These are phyloP conservation scores for Rhyacophila evoluta DNA, from an alignment of 2,888 invertebrate genomes.

Conservation along the genomic window DNA sequence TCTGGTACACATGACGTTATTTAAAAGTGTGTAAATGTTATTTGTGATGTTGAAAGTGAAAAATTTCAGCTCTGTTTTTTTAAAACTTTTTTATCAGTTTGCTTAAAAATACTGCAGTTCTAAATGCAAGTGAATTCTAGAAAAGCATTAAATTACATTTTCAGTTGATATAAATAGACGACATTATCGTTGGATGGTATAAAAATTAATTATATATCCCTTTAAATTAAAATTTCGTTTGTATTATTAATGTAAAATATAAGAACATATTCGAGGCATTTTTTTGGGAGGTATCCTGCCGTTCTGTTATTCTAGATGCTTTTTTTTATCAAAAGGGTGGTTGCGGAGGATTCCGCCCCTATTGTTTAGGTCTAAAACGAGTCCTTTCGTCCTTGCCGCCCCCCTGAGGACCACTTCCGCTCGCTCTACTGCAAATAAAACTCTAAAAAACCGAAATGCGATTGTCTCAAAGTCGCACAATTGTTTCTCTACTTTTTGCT, in stretches of 20 bases:
- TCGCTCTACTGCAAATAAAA: conserved; percentile 11
- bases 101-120: too few relatives aligned
- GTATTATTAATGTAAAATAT: background rate
- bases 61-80: too few relatives aligned
- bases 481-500: conserved; percentile 18
- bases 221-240: background rate
- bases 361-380: conserved; percentile 30
- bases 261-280: background rate
- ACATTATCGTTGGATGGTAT: background rate
- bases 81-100: too few relatives aligned
- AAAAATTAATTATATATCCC: background rate
- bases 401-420: conserved; percentile 10
- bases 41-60: too few relatives aligned
- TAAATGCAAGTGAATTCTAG: too few relatives aligned
- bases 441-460: conserved; percentile 14
- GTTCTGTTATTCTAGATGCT: background rate
- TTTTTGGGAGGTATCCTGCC: background rate
- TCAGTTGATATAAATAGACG: background rate
- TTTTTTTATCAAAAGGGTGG: background rate
- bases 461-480: conserved; percentile 1
- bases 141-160: background rate
- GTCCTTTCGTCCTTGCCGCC: conserved; percentile 12
- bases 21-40: too few relatives aligned
- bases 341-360: background rate
- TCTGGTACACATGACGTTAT: too few relatives aligned